These are phyloP conservation scores for Eciton burchellii DNA, from an alignment of 1,140 invertebrate species.

Conservation along the genomic window DNA sequence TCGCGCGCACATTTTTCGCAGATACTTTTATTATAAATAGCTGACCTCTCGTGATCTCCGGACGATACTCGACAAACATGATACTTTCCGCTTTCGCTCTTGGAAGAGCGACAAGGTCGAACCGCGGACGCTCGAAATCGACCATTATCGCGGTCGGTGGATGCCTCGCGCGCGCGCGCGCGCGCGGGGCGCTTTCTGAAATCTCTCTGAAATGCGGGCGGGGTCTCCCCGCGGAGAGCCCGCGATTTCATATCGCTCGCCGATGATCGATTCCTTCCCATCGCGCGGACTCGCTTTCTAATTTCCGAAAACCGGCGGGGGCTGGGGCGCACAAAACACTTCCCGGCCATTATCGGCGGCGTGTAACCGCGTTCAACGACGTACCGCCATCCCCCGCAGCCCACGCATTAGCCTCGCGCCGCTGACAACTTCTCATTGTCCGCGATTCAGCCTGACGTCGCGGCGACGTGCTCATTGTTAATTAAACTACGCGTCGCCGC, in stretches of 20 bases:
- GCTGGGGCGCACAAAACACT: conserved; percentile 65
- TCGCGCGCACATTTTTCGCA: too few relatives aligned
- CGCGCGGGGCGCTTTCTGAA: too few relatives aligned
- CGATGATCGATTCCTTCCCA: conserved; percentile 44
- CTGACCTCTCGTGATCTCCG: too few relatives aligned
- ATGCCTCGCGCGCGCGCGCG: too few relatives aligned
- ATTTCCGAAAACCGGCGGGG: conserved; percentile 66
- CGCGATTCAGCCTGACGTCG: conserved; percentile 79
- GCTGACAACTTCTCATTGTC: conserved; percentile 83
- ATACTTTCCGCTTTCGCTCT: too few relatives aligned
- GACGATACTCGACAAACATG: too few relatives aligned
- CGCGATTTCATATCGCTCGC: neutral
- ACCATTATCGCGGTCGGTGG: too few relatives aligned
- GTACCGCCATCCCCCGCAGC: conserved; percentile 48
- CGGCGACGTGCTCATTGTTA: conserved; percentile 83
- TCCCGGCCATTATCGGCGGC: conserved; percentile 67
- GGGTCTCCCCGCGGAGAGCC: too few relatives aligned
- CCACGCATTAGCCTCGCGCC: conserved; percentile 63
- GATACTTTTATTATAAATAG: too few relatives aligned
- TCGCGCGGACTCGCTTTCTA: conserved; percentile 42
- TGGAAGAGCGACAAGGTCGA: neutral
- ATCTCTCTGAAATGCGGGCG: neutral
- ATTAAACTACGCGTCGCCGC: conserved; percentile 83
- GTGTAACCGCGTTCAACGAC: conserved; percentile 69
- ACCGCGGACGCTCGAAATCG: too few relatives aligned